Evolutionary conservation across 2,888 invertebrate species (phyloP), one percentile per base, ranked within the genome.

Genomic region (Ditula angustiorana): DNA sequence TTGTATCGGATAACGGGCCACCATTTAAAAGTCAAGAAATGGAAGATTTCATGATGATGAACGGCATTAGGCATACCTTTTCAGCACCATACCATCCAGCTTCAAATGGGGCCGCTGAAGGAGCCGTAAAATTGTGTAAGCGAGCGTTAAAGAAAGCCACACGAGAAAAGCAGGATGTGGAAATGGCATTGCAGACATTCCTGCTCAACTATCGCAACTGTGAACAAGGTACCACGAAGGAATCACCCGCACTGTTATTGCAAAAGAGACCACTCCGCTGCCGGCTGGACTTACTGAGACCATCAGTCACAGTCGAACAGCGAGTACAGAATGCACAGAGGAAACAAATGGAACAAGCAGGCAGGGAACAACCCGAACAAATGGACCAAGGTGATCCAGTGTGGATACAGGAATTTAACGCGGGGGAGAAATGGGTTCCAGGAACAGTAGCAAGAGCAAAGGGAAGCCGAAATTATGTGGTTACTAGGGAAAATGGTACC

Each of bases 1-100:
- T 57, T 7, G 44, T 57, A 24, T 63, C 63, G 1, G 63, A 57
- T 23, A 46, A 64, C 2, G 63, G 63, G 1, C 63, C 63, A 10
- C 63, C 63, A 0, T 64, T 64, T 10, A 30, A 50, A 5, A 44
- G 58, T 28, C 30, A 44, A 44, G 44, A 44, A 21, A 10, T 44
- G 7, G 44, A 44, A 2, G 2, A 44, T 10, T 44, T 44, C 10
- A n/a, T 3, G 2, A 44, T 5, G 13, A 3, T 21, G 4, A 21
- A 44, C 8, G 44, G 44, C 5, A 44, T 44, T 3, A 44, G 10
- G 19, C 44, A 44, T 21, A 19, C 10, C 1, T 44, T 44, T 21
- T 5, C 44, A 23, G 21, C n/a, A 11, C 3, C 44, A 3, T 44
- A 44, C 10, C 5, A 21, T 11, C 44, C 44, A 21, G 44, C 44